Evolutionary conservation across 2,113 vertebrate species (phyloP).

Genomic region (Urocolius indicus): DNA sequence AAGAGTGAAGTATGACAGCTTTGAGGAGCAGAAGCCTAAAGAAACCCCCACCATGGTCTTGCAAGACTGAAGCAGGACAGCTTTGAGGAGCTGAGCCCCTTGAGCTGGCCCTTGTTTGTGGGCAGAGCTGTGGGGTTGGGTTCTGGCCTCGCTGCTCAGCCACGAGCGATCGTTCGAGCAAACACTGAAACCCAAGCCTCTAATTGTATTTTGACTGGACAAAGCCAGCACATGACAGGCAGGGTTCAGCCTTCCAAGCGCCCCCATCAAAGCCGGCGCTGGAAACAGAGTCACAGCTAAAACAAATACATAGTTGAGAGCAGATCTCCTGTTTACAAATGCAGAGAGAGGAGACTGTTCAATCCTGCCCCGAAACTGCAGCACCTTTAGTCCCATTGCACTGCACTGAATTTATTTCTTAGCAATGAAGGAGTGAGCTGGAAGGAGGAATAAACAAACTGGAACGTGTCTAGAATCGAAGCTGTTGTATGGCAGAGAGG

Average conservation of each 20-base stretch:
- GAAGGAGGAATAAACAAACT: background rate
- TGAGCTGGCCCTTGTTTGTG: background rate
- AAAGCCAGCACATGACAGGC: background rate
- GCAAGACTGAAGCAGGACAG: background rate
- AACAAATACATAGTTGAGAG: background rate
- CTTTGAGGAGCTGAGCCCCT: background rate
- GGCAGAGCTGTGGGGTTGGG: background rate
- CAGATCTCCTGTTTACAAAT: background rate
- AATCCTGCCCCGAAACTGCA: background rate
- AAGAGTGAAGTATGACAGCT: background rate
- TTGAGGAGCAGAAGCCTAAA: rapidly evolving
- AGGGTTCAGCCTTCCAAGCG: background rate
- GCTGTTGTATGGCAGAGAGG: rapidly evolving
- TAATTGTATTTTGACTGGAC: background rate
- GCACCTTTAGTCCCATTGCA: background rate
- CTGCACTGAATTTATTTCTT: background rate
- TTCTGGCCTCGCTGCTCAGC: background rate
- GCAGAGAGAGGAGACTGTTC: background rate
- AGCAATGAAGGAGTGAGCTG: background rate
- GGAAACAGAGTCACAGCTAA: background rate
- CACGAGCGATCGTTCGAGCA: background rate
- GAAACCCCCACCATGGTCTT: background rate
- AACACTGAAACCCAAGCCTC: background rate
- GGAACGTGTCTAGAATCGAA: rapidly evolving
- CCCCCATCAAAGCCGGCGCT: background rate